Conservation (phyloP, 30 jellyfish, hydroid and myxozoan species). For the Turritopsis rubra region DNA sequence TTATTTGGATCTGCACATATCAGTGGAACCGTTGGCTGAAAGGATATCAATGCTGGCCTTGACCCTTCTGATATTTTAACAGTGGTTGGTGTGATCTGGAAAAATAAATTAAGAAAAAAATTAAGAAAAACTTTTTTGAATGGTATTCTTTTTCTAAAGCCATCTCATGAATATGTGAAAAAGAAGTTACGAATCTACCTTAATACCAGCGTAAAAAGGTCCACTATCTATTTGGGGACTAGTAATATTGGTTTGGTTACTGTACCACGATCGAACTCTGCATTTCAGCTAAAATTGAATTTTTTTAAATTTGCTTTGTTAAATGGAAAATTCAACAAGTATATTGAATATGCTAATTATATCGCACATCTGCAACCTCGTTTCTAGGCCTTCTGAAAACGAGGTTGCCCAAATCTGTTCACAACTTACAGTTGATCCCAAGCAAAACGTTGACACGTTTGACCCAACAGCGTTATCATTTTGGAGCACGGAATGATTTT, state of each 20-base stretch:
- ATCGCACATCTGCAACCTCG: too few species aligned
- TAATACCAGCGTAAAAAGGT: conserved; percentile 23
- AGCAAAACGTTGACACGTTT: background rate
- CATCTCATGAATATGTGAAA: background rate
- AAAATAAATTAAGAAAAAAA: background rate
- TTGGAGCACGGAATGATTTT: background rate
- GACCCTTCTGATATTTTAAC: background rate
- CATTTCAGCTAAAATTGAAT: conserved; percentile 14
- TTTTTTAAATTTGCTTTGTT: background rate
- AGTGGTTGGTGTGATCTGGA: background rate
- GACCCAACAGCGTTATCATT: background rate
- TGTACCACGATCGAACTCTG: conserved; percentile 22
- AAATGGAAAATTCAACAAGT: background rate
- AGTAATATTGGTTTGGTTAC: background rate
- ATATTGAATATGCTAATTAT: too few species aligned
- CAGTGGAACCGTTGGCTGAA: background rate
- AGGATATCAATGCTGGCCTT: background rate
- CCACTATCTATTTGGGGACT: conserved; percentile 6
- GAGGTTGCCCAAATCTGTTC: background rate
- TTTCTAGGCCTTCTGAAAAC: background rate
- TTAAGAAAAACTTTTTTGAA: too few species aligned
- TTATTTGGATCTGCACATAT: background rate
- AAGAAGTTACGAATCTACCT: background rate
- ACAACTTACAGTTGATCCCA: background rate
- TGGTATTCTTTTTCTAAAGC: background rate